Evolutionary conservation across 1,140 invertebrate genomes (phyloP).

Genomic region (Octopus bimaculoides): DNA sequence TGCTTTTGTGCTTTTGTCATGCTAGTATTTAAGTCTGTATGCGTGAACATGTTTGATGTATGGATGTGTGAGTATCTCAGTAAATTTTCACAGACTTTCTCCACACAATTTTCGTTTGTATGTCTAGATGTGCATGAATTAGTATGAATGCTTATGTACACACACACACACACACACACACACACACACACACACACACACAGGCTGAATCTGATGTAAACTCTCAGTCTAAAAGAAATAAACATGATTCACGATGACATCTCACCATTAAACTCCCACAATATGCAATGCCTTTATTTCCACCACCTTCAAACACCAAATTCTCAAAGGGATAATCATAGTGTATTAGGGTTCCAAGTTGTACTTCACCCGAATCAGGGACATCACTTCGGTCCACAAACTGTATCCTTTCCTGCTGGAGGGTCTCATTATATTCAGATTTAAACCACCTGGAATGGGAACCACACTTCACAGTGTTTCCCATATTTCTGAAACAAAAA

Average conservation of each 20-base stretch:
- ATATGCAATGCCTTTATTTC: slow-evolving; percentile 39
- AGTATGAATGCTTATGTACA: too few relatives aligned
- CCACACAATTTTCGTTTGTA: too few relatives aligned
- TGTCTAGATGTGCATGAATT: too few relatives aligned
- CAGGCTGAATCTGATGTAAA: not conserved
- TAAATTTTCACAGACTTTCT: too few relatives aligned
- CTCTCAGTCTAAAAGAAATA: slow-evolving; percentile 19
- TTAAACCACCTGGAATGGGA: slow-evolving; percentile 25
- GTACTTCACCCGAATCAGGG: not conserved
- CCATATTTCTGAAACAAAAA: slow-evolving; percentile 20
- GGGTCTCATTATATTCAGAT: slow-evolving; percentile 11
- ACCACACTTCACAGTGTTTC: slow-evolving; percentile 23
- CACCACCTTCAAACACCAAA: slow-evolving; percentile 38
- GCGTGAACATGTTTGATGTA: too few relatives aligned
- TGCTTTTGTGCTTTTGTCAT: too few relatives aligned
- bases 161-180: not conserved
- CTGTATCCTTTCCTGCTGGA: not conserved
- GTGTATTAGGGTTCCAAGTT: slow-evolving; percentile 2
- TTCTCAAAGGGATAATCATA: slow-evolving; percentile 40
- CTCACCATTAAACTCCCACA: slow-evolving; percentile 30
- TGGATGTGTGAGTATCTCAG: too few relatives aligned
- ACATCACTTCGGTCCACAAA: not conserved
- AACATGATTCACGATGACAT: not conserved
- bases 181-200: slow-evolving; percentile 3
- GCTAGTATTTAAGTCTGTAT: too few relatives aligned